phyloP scores from a whole-genome alignment of 2,113 vertebrate species.

The Misgurnus mizolepis region DNA sequence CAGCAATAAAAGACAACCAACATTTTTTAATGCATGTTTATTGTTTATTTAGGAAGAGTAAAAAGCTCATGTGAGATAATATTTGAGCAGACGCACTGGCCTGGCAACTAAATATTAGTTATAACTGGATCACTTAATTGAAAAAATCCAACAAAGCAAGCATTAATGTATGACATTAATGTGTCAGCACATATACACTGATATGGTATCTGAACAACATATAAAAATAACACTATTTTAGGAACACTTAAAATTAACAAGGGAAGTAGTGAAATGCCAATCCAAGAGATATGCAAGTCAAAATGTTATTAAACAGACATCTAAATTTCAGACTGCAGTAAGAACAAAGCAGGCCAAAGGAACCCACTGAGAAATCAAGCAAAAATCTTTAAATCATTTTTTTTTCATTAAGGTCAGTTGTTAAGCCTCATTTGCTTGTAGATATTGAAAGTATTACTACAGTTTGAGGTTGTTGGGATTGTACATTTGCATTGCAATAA shows the following conservation, averaged over 20 bases:
- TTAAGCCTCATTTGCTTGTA: neutral
- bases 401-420: neutral
- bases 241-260: slow-evolving; percentile 23
- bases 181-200: slow-evolving; percentile 80
- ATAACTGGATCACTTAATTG: slow-evolving; percentile 69
- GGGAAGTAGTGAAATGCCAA: slow-evolving; percentile 49
- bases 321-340: neutral
- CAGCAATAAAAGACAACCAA: neutral
- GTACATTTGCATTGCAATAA: neutral
- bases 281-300: slow-evolving; percentile 22
- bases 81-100: slow-evolving; percentile 78
- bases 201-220: slow-evolving; percentile 76
- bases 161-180: slow-evolving; percentile 55
- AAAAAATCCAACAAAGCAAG: slow-evolving; percentile 64
- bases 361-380: neutral
- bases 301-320: slow-evolving; percentile 35
- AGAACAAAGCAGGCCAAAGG: neutral
- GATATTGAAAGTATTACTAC: neutral
- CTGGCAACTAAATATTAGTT: slow-evolving; percentile 83
- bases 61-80: slow-evolving; percentile 62
- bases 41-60: slow-evolving; percentile 27
- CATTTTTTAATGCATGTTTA: slow-evolving; percentile 47
- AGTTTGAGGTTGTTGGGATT: slow-evolving; percentile 14
- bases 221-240: slow-evolving; percentile 66
- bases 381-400: neutral